Base-by-base conservation (phyloP, 2,888 invertebrate species). In the Cantharis flavilabris region DNA sequence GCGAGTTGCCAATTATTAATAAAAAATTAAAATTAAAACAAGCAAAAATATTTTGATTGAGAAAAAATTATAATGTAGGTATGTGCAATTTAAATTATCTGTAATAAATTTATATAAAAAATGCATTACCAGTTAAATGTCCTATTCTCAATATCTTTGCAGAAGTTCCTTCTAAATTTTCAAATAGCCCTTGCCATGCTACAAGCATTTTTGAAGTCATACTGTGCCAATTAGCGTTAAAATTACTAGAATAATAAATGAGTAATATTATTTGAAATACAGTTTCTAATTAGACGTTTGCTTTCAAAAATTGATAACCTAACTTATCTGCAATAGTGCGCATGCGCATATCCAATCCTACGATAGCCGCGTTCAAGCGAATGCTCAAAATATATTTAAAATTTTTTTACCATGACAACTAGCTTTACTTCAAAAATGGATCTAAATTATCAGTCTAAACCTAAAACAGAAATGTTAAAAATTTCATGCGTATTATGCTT, bases 121-220 rank as follows among this genome's bases (percentile, higher is more conserved):
- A 62, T 16, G 10, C 11, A 76, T 65, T 83, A 87, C 88, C 88
- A 82, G 85, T 86, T 83, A 80, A 83, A 73, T 85, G 83, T 80
- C 82, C 84, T 62, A 87, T 85, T 83, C 83, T 85, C 7, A 82
- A 81, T 75, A 88, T 84, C 72, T 84, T 83, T 9, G 85, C 86
- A 18, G 79, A 81, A 10, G 77, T 79, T 79, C 84, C 83, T 20
- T 82, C 81, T 26, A 84, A 65, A 72, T 81, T 82, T n/a, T 79
- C 74, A 69, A 88, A 81, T 76, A 86, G 81, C 5, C 86, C 84
- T 81, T 86, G 87, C 64, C 65, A 67, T 23, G 23, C 65, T 23
- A 23, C 2, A 7, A 2, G n/a, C 49, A 49, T n/a, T 49, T 49
- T 49, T 7, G 13, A n/a, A 49, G n/a, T n/a, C n/a, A 49, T 49